A percentile compares a stretch with the other conserved stretches of the same genome.
Conservation (phyloP, 35 echinoderm and acorn worm species). For the Ophiothrix spiculata region DNA sequence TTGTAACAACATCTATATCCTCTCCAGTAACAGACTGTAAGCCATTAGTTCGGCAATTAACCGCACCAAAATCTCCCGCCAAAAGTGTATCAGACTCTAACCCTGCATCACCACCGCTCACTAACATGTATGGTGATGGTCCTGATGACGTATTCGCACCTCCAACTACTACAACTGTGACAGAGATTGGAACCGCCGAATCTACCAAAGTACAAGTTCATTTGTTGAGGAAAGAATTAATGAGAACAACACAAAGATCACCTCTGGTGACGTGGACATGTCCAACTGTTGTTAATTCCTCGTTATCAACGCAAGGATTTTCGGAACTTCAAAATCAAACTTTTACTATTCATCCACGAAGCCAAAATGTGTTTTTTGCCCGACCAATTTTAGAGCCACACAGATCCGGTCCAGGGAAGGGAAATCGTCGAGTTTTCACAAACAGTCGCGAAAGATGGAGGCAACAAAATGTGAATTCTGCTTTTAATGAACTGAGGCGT, state of each 20-base stretch:
- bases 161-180: neutral
- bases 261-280: slow-evolving; percentile 58
- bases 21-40: neutral
- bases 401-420: slow-evolving; percentile 41
- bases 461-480: slow-evolving; percentile 94
- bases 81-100: neutral
- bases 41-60: neutral
- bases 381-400: slow-evolving; percentile 18
- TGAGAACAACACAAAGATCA: slow-evolving; percentile 30
- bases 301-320: slow-evolving; percentile 32
- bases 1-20: neutral
- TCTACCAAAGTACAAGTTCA: too few species aligned
- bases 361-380: slow-evolving; percentile 55
- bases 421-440: slow-evolving; percentile 73
- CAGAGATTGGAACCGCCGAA: neutral
- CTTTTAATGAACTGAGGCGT: slow-evolving; percentile 79
- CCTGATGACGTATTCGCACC: neutral
- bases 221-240: neutral
- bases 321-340: slow-evolving; percentile 51
- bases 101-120: neutral
- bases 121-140: neutral
- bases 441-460: slow-evolving; percentile 90
- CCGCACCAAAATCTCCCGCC: neutral
- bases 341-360: slow-evolving; percentile 59
- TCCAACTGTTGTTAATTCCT: slow-evolving; percentile 49